Percentiles rank a stretch among this genome's conserved stretches.
These are phyloP conservation scores for Perizoma affinitatum DNA, from an alignment of 2,888 invertebrate genomes.

Conservation along the genomic window DNA sequence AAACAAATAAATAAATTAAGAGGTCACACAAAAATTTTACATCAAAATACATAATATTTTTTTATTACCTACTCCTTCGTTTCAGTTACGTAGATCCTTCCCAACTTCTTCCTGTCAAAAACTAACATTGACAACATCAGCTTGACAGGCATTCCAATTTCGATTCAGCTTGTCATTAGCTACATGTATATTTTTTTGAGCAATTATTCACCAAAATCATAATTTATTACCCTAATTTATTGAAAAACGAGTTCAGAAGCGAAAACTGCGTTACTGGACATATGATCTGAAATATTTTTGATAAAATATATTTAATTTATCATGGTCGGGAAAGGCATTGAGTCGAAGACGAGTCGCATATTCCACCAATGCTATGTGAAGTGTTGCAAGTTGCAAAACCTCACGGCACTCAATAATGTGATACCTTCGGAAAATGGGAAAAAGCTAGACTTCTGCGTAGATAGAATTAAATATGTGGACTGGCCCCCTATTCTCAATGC, in stretches of 20 bases:
- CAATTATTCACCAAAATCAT: slow-evolving; percentile 57
- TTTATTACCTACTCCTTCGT: no score
- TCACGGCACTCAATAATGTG: slow-evolving; percentile 70
- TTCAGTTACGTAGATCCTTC: no score
- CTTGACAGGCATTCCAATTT: slow-evolving; percentile 34
- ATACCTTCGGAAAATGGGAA: slow-evolving; percentile 76
- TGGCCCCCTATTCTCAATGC: slow-evolving; percentile 91
- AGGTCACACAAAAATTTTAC: no score
- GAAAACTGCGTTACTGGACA: slow-evolving; percentile 45
- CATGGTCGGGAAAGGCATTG: slow-evolving; percentile 76
- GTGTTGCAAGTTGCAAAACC: slow-evolving; percentile 79
- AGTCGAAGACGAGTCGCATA: slow-evolving; percentile 71
- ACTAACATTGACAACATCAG: slow-evolving; percentile 14
- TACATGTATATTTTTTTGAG: slow-evolving; percentile 57
- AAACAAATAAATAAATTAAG: no score
- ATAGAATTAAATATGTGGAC: slow-evolving; percentile 89
- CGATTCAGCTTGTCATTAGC: slow-evolving; percentile 44
- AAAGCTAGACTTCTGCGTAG: slow-evolving; percentile 88
- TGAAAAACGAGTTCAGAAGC: slow-evolving; percentile 46
- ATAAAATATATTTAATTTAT: slow-evolving; percentile 49
- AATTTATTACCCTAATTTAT: slow-evolving; percentile 51
- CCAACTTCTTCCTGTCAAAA: no score
- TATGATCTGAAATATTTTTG: slow-evolving; percentile 55
- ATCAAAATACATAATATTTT: no score
- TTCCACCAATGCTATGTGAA: slow-evolving; percentile 79